Evolutionary conservation across 2,113 vertebrate species (phyloP).

Genomic region (Ctenomys sociabilis): DNA sequence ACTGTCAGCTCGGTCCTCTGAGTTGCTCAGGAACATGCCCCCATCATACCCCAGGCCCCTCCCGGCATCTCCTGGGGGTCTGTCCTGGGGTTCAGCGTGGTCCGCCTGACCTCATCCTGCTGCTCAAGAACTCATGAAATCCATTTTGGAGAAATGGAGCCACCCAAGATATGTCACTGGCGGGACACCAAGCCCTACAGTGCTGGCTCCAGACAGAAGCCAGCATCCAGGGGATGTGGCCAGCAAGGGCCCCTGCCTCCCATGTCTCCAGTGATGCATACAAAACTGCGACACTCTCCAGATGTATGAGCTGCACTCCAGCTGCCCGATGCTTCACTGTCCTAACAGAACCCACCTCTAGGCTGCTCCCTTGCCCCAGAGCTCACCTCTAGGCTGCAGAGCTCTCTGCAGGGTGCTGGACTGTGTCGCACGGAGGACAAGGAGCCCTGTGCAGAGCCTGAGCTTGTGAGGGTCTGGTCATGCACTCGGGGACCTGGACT

Average conservation of each 20-base stretch:
- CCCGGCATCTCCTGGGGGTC: background rate
- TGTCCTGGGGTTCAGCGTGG: too few relatives aligned
- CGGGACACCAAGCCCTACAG: background rate
- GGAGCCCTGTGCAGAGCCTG: background rate
- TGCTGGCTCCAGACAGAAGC: background rate
- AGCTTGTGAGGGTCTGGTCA: rapidly evolving
- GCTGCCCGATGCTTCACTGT: background rate
- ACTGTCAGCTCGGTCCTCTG: too few relatives aligned
- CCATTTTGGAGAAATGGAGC: background rate
- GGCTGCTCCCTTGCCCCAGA: rapidly evolving
- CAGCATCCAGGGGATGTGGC: background rate
- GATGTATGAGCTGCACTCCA: background rate
- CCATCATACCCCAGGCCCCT: background rate
- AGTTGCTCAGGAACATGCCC: background rate
- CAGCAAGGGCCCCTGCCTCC: background rate
- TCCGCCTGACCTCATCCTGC: background rate
- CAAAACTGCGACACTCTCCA: background rate
- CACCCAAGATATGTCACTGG: background rate
- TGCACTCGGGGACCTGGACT: background rate
- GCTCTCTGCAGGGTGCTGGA: background rate
- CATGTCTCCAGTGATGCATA: background rate
- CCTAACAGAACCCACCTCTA: too few relatives aligned
- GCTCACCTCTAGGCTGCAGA: background rate
- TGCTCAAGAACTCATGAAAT: background rate
- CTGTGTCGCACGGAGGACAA: background rate